These are phyloP conservation scores for Pseudopodoces humilis DNA, from an alignment of 2,113 vertebrate species.

Conservation along the genomic window DNA sequence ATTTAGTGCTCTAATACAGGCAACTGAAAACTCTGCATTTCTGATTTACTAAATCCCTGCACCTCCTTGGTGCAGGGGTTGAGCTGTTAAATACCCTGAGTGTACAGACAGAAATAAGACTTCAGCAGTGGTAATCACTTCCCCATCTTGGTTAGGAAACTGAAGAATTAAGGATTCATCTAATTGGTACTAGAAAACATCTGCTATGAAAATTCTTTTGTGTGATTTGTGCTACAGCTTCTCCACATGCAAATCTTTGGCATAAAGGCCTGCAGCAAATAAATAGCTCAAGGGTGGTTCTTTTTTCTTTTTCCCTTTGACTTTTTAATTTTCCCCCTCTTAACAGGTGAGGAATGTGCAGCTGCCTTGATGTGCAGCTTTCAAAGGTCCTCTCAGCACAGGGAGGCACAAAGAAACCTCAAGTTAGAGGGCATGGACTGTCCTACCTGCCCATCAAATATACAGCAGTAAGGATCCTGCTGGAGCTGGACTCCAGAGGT, in stretches of 20 bases:
- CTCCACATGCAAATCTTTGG: not conserved
- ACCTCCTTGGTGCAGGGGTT: not conserved
- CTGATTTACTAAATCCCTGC: slow-evolving; percentile 19
- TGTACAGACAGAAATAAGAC: slow-evolving; percentile 9
- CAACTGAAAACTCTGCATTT: slow-evolving; percentile 12
- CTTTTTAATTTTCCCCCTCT: too few species aligned
- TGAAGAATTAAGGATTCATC: not conserved
- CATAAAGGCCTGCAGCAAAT: not conserved
- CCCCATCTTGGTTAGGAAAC: not conserved
- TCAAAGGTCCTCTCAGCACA: not conserved
- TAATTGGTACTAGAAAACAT: not conserved
- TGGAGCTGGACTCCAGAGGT: not conserved
- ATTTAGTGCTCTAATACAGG: not conserved
- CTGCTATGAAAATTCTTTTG: not conserved
- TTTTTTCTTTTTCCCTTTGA: not conserved
- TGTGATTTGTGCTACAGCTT: not conserved
- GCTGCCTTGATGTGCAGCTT: not conserved
- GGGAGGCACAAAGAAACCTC: not conserved
- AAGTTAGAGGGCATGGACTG: not conserved
- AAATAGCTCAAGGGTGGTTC: not conserved
- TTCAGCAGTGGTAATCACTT: not conserved
- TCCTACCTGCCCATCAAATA: not conserved
- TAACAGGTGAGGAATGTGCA: not conserved
- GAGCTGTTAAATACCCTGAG: slow-evolving; percentile 4
- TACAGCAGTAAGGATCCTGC: not conserved